These are phyloP conservation scores for Sander vitreus DNA, from an alignment of 2,113 vertebrate species.

Conservation along the genomic window DNA sequence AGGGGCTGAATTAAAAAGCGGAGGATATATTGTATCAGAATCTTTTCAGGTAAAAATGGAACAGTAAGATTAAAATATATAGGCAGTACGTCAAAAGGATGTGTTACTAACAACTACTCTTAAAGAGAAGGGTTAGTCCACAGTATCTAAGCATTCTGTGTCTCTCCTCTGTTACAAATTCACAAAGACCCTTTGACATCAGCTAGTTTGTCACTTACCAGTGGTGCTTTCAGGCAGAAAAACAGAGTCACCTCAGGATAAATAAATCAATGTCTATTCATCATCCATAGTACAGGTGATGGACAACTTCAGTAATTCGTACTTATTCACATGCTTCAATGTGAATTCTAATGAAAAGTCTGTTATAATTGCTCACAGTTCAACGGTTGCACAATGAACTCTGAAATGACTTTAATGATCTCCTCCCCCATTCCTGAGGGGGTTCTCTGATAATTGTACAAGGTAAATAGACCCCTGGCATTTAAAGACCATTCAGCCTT, in stretches of 20 bases:
- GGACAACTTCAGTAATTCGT: background rate
- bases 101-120: background rate
- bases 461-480: constrained; percentile 47
- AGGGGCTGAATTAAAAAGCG: background rate
- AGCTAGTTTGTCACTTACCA: background rate
- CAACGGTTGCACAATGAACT: constrained; percentile 23
- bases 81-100: background rate
- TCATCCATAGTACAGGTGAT: background rate
- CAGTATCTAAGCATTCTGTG: background rate
- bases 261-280: background rate
- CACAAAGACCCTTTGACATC: background rate
- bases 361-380: background rate
- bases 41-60: background rate
- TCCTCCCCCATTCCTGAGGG: background rate
- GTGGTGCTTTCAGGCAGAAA: background rate
- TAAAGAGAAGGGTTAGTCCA: background rate
- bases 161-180: background rate
- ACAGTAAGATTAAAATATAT: background rate
- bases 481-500: constrained; percentile 55
- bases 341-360: constrained; percentile 15
- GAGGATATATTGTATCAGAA: background rate
- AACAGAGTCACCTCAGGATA: background rate
- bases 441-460: constrained; percentile 7
- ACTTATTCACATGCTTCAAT: background rate
- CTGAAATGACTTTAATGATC: constrained; percentile 17